Evolutionary conservation across 2,797 vertebrate species (phyloP).

Genomic region (Rhynchonycteris naso): DNA sequence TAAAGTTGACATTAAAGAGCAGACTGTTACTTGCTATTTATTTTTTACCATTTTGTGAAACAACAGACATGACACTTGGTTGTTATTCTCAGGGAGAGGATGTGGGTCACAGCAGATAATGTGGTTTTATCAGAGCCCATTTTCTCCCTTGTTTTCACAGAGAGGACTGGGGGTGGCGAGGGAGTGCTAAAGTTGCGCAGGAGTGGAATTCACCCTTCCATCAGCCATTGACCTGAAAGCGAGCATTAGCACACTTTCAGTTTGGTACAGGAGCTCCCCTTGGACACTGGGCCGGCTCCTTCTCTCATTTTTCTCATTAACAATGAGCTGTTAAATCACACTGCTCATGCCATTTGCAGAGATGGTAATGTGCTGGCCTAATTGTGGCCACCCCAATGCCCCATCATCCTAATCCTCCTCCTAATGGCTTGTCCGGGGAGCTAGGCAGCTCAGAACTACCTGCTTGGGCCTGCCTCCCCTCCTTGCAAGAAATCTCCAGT

Average conservation of each 20-base stretch:
- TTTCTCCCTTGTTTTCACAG: conserved; percentile 23
- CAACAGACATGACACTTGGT: neutral
- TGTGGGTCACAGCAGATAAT: neutral
- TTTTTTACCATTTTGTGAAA: conserved; percentile 30
- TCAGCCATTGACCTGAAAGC: conserved; percentile 31
- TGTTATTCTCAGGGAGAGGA: neutral
- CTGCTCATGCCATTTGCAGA: conserved; percentile 65
- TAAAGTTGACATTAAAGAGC: neutral
- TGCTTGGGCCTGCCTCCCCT: neutral
- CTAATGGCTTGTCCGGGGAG: conserved; percentile 58
- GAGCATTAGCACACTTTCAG: conserved; percentile 27
- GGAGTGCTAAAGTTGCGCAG: neutral
- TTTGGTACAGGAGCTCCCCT: conserved; percentile 46
- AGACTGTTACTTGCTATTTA: neutral
- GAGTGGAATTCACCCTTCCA: conserved; percentile 4
- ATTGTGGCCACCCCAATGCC: conserved; percentile 19
- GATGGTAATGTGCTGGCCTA: conserved; percentile 50
- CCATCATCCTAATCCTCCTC: conserved; percentile 45
- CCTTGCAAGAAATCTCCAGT: neutral
- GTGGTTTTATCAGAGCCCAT: conserved; percentile 25
- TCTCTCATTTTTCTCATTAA: conserved; percentile 71
- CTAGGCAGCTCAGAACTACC: neutral
- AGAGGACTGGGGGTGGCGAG: neutral
- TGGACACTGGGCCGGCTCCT: conserved; percentile 48
- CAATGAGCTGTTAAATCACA: conserved; percentile 77